Base-by-base conservation (phyloP, 2,888 invertebrate species). In the Euclidia mi region DNA sequence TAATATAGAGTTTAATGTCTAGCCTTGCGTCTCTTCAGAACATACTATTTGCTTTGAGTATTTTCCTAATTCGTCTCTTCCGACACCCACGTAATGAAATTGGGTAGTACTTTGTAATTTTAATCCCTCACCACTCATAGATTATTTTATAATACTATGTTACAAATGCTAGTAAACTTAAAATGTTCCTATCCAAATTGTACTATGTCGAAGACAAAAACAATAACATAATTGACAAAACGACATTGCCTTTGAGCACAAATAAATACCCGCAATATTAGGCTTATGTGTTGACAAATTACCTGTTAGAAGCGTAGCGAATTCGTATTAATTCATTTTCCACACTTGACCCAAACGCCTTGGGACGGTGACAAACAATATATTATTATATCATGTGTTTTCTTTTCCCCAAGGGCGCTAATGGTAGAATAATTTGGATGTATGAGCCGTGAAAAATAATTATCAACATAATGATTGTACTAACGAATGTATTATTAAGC, bases 311-410 rank as follows among this genome's bases (percentile, higher is more conserved):
- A 34, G 28, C 49, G 49, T 42, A 20, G 32, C 32, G 17, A 49
- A 42, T n/a, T 34, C 14, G 28, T 49, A 1, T 35, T 49, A 49
- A 42, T 42, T 42, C 42, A 49, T 35, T 42, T 42, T 35, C 42
- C 32, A 10, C 25, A 25, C 34, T 42, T 42, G 42, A 49, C 49
- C 49, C 42, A 42, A 42, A 34, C 34, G 15, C 17, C 35, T 49
- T 35, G 17, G 10, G 41, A 25, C 10, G 15, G 17, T 49, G 49
- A 49, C 42, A 49, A 49, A 49, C 49, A 49, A 42, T 14, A 17
- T 41, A 42, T 28, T n/a, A n/a, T n/a, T n/a, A 41, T 40, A 48
- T 32, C 14, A 41, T 32, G 41, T 49, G 41, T 49, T 41, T 28
- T 35, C 34, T 48, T 48, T 40, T 40, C 28, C 17, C 34, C 15